phyloP scores from a whole-genome alignment of 2,797 vertebrate species.

The Lepus oiostolus region DNA sequence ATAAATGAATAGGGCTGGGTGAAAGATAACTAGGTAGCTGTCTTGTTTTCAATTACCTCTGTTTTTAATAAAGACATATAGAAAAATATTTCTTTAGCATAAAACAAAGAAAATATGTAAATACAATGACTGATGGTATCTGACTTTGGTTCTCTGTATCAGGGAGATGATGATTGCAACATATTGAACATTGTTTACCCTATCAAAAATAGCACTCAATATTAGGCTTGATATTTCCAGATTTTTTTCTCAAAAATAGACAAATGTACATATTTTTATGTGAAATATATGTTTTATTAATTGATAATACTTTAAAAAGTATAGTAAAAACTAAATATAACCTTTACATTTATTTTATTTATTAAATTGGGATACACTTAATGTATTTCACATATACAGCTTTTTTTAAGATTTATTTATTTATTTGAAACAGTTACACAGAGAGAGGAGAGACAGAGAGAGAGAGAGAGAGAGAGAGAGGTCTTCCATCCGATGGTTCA shows the following conservation, averaged over 20 bases:
- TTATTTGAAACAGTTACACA: too few relatives aligned
- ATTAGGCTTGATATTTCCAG: neutral
- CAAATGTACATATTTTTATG: neutral
- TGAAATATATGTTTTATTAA: constrained; percentile 61
- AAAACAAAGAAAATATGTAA: neutral
- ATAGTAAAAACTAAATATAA: neutral
- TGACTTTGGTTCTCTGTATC: neutral
- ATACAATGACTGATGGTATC: neutral
- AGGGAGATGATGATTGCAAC: neutral
- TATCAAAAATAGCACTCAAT: neutral
- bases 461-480: too few relatives aligned
- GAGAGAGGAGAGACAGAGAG: too few relatives aligned
- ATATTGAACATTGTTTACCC: neutral
- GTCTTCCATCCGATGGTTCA: too few relatives aligned
- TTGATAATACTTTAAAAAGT: constrained; percentile 36
- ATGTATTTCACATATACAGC: too few relatives aligned
- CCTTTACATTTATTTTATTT: too few relatives aligned
- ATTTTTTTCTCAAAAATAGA: neutral
- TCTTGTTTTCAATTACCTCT: constrained; percentile 16
- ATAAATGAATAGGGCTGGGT: neutral
- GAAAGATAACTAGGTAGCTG: neutral
- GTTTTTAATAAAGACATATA: constrained; percentile 47
- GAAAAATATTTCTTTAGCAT: constrained; percentile 39
- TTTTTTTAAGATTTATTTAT: too few relatives aligned
- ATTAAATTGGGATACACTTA: too few relatives aligned